Evolutionary conservation across 2,797 vertebrate genomes (phyloP).

Genomic region (Esox masquinongy): DNA sequence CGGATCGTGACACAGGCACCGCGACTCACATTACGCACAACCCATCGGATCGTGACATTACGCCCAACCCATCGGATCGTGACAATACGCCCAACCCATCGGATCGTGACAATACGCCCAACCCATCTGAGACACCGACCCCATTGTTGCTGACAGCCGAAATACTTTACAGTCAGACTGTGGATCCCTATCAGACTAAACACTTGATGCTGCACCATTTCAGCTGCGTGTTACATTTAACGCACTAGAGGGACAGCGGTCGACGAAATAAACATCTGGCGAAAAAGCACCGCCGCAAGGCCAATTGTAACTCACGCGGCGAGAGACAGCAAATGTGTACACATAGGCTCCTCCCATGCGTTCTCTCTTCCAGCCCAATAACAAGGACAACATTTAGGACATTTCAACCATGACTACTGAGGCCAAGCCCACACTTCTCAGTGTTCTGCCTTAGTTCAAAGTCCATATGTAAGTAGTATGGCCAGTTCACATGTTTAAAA

Average conservation of each 20-base stretch:
- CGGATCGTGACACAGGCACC: not conserved
- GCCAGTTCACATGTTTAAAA: not conserved
- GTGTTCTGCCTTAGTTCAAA: not conserved
- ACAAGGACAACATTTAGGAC: not conserved
- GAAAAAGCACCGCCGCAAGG: not conserved
- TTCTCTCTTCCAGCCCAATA: not conserved
- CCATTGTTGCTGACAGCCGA: not conserved
- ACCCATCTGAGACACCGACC: too few relatives aligned
- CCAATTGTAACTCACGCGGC: not conserved
- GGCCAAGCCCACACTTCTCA: not conserved
- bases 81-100: too few relatives aligned
- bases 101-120: too few relatives aligned
- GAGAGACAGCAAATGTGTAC: not conserved
- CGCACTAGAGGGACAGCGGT: not conserved
- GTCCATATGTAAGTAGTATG: too few relatives aligned
- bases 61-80: too few relatives aligned
- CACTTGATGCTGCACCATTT: not conserved
- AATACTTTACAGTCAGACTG: not conserved
- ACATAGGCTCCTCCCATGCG: not conserved
- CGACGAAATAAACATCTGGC: not conserved
- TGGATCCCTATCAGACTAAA: not conserved
- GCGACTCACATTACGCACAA: too few relatives aligned
- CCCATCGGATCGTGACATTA: too few relatives aligned
- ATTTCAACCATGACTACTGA: not conserved
- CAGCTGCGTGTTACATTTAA: not conserved